Conservation (phyloP, 2,888 invertebrate species). For the Spodoptera exigua region DNA sequence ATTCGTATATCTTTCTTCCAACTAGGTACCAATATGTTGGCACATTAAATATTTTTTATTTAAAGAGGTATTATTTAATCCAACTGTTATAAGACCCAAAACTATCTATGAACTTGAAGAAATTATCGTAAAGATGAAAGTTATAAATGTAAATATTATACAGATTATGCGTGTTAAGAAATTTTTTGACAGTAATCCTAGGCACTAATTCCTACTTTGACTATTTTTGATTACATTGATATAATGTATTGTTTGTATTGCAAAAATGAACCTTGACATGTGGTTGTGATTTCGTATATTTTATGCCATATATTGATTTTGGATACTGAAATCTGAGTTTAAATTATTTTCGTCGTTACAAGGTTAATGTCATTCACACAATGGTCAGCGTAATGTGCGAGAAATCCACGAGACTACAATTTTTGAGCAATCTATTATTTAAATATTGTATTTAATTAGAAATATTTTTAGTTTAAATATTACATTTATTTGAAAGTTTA, state of each 20-base stretch:
- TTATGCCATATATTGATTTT: slow-evolving; percentile 2
- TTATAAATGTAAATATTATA: slow-evolving; percentile 25
- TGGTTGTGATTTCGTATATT: slow-evolving; percentile 5
- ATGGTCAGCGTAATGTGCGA: too few species aligned
- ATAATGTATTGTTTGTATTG: slow-evolving; percentile 3
- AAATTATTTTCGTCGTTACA: too few species aligned
- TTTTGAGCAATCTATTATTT: too few species aligned
- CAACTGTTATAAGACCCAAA: too few species aligned
- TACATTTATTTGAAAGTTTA: too few species aligned
- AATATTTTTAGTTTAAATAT: too few species aligned
- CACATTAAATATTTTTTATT: too few species aligned
- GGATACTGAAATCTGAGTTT: background rate
- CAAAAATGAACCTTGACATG: slow-evolving; percentile 28
- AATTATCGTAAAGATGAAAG: slow-evolving; percentile 17
- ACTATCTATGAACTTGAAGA: slow-evolving; percentile 1
- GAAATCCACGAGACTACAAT: too few species aligned
- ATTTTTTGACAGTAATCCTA: slow-evolving; percentile 2
- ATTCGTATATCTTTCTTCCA: too few species aligned
- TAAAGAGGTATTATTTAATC: slow-evolving; percentile 13
- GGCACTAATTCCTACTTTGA: background rate
- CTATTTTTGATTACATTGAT: slow-evolving; percentile 17
- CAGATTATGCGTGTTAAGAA: slow-evolving; percentile 10
- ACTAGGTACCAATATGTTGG: too few species aligned
- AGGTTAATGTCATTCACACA: too few species aligned
- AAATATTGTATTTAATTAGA: too few species aligned